Evolutionary conservation across 2,113 vertebrate species (phyloP).

Genomic region (Pogona vitticeps): DNA sequence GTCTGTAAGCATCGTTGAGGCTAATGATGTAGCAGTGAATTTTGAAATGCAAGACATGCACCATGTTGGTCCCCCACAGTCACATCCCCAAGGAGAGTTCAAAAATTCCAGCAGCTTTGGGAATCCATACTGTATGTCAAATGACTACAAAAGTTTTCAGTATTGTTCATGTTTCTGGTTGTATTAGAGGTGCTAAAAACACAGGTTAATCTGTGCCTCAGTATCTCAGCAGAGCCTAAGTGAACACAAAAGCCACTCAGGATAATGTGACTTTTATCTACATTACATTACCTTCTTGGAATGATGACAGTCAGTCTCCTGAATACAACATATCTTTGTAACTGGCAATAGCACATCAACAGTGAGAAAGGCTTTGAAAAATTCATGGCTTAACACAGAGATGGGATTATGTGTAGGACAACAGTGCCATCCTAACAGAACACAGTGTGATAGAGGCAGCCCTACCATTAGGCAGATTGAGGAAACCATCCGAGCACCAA

Average conservation of each 20-base stretch:
- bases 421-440: not conserved
- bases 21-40: no score
- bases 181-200: not conserved
- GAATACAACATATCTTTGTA: not conserved
- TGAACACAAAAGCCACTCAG: not conserved
- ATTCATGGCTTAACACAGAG: not conserved
- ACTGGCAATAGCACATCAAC: not conserved
- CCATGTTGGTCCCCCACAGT: no score
- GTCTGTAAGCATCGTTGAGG: no score
- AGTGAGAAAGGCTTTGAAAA: conserved; percentile 19
- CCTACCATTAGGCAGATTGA: no score
- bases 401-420: conserved; percentile 5
- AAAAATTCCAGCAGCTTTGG: no score
- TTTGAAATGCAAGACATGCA: no score
- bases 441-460: not conserved
- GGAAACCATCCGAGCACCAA: no score
- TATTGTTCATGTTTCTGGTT: no score
- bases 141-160: no score
- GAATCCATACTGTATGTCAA: no score
- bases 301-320: not conserved
- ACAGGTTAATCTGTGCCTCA: not conserved
- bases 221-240: not conserved
- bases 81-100: no score
- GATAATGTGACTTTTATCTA: conserved; percentile 12
- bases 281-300: not conserved